Conservation (phyloP, 2,888 invertebrate genomes). For the Drosophila maculinotata region DNA sequence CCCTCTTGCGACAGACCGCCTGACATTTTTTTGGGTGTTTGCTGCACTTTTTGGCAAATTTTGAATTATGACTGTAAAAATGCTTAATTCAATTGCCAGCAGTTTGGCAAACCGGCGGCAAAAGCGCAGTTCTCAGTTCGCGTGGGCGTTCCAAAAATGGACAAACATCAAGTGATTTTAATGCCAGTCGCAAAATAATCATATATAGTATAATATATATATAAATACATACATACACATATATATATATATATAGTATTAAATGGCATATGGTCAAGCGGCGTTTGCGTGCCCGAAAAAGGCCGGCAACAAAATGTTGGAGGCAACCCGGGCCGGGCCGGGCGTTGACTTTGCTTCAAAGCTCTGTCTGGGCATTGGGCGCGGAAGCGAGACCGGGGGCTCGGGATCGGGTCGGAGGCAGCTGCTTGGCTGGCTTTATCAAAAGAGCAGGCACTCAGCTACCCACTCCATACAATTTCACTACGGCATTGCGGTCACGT, state of each 20-base stretch:
- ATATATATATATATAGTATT: conserved; percentile 11
- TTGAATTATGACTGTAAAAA: conserved; percentile 67
- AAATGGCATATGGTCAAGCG: conserved; percentile 60
- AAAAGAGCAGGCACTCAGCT: conserved; percentile 31
- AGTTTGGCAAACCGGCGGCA: too few species aligned
- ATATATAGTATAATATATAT: conserved; percentile 16
- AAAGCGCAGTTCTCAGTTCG: conserved; percentile 29
- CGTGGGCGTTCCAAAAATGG: conserved; percentile 75
- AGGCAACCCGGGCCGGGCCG: conserved; percentile 44
- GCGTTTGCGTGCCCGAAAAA: conserved; percentile 74
- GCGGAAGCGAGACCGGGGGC: conserved; percentile 47
- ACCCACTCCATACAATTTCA: conserved; percentile 56
- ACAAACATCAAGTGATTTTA: conserved; percentile 68
- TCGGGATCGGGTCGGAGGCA: neutral
- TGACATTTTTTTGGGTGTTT: conserved; percentile 51
- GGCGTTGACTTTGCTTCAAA: conserved; percentile 64
- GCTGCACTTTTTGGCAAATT: conserved; percentile 67
- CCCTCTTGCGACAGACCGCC: too few species aligned
- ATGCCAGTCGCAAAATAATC: conserved; percentile 49
- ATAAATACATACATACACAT: conserved; percentile 7
- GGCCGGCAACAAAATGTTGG: conserved; percentile 53
- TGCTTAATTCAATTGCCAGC: conserved; percentile 60
- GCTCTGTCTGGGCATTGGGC: conserved; percentile 33
- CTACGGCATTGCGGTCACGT: conserved; percentile 77
- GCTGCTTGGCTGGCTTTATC: conserved; percentile 44